Conservation (phyloP, 2,113 vertebrate species). For the Nettapus auritus region DNA sequence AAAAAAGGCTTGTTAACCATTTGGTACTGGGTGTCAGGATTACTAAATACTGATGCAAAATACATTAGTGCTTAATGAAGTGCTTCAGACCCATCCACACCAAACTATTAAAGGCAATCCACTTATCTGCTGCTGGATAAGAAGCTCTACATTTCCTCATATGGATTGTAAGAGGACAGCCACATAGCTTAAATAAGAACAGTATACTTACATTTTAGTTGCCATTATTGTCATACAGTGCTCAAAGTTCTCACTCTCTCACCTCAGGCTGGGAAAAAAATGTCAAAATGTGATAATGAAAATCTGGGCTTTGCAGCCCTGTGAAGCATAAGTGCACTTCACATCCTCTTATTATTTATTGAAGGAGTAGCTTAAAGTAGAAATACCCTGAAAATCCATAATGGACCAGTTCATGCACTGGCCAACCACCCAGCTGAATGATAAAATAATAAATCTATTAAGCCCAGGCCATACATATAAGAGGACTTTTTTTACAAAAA, state of each 20-base stretch:
- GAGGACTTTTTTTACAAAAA: background rate
- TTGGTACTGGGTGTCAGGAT: conserved; percentile 8
- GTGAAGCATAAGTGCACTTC: conserved; percentile 27
- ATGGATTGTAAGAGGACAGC: background rate
- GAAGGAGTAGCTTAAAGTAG: conserved; percentile 38
- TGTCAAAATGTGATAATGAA: conserved; percentile 37
- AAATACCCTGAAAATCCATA: conserved; percentile 41
- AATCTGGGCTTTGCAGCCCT: conserved; percentile 16
- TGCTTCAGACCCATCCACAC: conserved; percentile 41
- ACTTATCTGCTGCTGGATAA: conserved; percentile 18
- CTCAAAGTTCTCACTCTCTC: conserved; percentile 33
- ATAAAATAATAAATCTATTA: conserved; percentile 16
- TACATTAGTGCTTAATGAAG: conserved; percentile 18
- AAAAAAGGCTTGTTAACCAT: conserved; percentile 6
- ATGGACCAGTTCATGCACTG: background rate
- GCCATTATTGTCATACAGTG: background rate
- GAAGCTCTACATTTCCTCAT: conserved; percentile 10
- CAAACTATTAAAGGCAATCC: conserved; percentile 31
- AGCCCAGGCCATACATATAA: background rate
- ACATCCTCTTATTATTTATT: conserved; percentile 34
- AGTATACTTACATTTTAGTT: background rate
- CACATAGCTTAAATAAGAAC: background rate
- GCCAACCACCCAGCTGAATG: background rate
- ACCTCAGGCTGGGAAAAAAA: conserved; percentile 6
- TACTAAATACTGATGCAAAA: conserved; percentile 36